phyloP scores from a whole-genome alignment of 2,113 vertebrate genomes.

The Misgurnus mizolepis region DNA sequence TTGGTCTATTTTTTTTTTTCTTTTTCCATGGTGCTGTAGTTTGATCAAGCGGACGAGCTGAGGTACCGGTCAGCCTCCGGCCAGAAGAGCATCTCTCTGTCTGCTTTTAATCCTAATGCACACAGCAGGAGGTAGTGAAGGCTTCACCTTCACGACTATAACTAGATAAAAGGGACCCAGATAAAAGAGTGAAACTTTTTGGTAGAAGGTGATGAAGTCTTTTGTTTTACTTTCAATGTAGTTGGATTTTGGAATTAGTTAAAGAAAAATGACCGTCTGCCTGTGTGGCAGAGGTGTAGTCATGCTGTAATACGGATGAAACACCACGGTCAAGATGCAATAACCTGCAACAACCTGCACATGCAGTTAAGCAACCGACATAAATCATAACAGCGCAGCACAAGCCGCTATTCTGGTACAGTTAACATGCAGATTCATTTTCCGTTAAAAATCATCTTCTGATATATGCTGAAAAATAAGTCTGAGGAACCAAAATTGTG shows the following conservation, averaged over 20 bases:
- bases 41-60: conserved; percentile 26
- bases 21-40: conserved; percentile 26
- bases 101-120: conserved; percentile 11
- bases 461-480: neutral
- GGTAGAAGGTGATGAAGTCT: neutral
- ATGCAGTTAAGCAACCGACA: too few species aligned
- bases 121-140: conserved; percentile 14
- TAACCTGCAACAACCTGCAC: neutral
- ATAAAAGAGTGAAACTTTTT: neutral
- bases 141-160: neutral
- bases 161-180: conserved; percentile 7
- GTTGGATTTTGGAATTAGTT: neutral
- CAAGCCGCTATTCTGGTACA: too few species aligned
- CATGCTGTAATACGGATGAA: neutral
- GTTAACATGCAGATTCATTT: too few species aligned
- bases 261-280: neutral
- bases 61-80: conserved; percentile 10
- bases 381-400: too few species aligned
- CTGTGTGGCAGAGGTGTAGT: neutral
- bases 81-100: neutral
- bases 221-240: neutral
- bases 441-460: neutral
- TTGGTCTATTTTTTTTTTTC: neutral
- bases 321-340: neutral
- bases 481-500: neutral